Evolutionary conservation across 2,888 invertebrate genomes (phyloP).

Genomic region (Leucania comma): DNA sequence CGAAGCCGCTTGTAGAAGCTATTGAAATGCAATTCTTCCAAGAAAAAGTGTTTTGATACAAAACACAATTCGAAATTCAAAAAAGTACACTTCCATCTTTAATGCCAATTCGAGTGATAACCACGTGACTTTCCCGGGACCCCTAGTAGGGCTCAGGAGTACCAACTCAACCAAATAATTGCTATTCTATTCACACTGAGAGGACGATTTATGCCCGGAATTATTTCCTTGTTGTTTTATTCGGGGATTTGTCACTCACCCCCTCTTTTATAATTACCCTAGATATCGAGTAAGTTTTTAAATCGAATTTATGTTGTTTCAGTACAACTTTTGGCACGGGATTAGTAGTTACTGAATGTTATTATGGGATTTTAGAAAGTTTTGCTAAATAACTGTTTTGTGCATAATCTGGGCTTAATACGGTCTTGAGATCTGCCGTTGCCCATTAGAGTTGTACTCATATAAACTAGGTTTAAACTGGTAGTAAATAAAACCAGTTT

Average conservation of each 20-base stretch:
- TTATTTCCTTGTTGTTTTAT: constrained; percentile 91
- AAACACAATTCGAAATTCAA: neutral
- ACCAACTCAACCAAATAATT: constrained; percentile 90
- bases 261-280: constrained; percentile 89
- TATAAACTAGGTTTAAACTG: constrained; percentile 40
- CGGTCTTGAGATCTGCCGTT: constrained; percentile 56
- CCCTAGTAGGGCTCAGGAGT: constrained; percentile 72
- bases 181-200: constrained; percentile 91
- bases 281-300: constrained; percentile 88
- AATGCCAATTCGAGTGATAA: constrained; percentile 44
- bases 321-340: constrained; percentile 76
- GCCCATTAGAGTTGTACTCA: constrained; percentile 15
- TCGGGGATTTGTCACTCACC: constrained; percentile 90
- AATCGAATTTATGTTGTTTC: constrained; percentile 80
- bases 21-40: too few species aligned
- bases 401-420: constrained; percentile 67
- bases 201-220: constrained; percentile 88
- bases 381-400: constrained; percentile 64
- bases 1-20: too few species aligned
- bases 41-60: too few species aligned
- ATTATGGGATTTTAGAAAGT: constrained; percentile 77
- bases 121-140: constrained; percentile 42
- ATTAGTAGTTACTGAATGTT: constrained; percentile 78
- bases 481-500: constrained; percentile 10
- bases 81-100: neutral